Base-by-base conservation (phyloP, 2,888 invertebrate genomes). In the Catocala sponsa region DNA sequence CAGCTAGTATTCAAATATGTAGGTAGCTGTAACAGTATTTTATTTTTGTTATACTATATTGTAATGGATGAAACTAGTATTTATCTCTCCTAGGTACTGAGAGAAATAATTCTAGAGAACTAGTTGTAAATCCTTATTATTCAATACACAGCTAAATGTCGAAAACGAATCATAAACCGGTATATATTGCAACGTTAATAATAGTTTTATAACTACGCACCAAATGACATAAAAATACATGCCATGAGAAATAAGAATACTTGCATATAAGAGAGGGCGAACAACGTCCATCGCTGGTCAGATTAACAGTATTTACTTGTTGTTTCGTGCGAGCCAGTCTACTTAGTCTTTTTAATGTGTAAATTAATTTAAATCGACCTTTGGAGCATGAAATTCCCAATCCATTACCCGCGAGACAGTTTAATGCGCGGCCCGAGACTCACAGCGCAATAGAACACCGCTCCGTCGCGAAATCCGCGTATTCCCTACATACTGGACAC, bases 341-440 rank as follows among this genome's bases (percentile, higher is more conserved):
- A 87, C 87, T 89, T 87, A 74, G 80, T 88, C 87, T 86, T 87
- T 88, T 87, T 87, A 89, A 89, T 88, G 90, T 90, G 81, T 91
- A 90, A 91, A 92, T 93, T 92, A 92, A 92, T 92, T 92, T 89
- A 88, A 89, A 89, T 85, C 87, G 87, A 90, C 89, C 89, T 88
- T 89, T 86, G 85, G 76, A 85, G 86, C 87, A 85, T 88, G 86
- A 91, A 90, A 93, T 92, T 89, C 92, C 84, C 86, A 87, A 91
- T 91, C 86, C 91, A 91, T 92, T 92, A 90, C 83, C 42, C 65
- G 63, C 63, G 68, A 75, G 91, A 93, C 92, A 91, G 89, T 83
- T 90, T 91, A 91, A 91, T 91, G 89, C 82, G 83, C 68, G 65
- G 66, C 63, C 73, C 68, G 79, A 81, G 80, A 77, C 80, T 82